Conservation (phyloP, 2,113 vertebrate genomes). For the Carettochelys insculpta region DNA sequence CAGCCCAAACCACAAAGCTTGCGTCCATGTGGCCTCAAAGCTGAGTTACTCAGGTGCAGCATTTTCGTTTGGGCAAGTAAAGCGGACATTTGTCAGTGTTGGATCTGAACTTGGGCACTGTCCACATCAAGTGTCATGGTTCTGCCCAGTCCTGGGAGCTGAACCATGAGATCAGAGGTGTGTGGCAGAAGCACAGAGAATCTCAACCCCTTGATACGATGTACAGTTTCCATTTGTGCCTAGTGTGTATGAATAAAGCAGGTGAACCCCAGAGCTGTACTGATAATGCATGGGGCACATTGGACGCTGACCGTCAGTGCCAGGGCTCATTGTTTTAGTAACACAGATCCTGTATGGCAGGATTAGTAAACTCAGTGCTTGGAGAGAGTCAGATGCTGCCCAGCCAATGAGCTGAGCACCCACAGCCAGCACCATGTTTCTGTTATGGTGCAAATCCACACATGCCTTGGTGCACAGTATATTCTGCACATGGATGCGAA, state of each 20-base stretch:
- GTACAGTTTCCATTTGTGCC: neutral
- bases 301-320: neutral
- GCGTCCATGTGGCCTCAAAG: neutral
- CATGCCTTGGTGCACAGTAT: too few species aligned
- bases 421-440: too few species aligned
- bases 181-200: neutral
- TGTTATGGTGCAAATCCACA: too few species aligned
- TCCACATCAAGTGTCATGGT: slow-evolving; percentile 7
- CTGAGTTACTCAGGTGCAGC: fast-evolving
- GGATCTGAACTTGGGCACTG: neutral
- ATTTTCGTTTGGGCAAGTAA: neutral
- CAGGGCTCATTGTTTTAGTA: neutral
- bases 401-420: too few species aligned
- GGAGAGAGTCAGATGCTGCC: too few species aligned
- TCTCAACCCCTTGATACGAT: neutral
- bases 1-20: neutral
- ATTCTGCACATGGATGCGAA: too few species aligned
- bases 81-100: neutral
- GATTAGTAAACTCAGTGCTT: neutral
- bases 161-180: slow-evolving; percentile 32
- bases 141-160: neutral
- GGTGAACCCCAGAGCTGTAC: slow-evolving; percentile 59
- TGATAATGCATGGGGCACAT: neutral
- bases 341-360: slow-evolving; percentile 55
- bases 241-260: neutral